Evolutionary conservation across 2,888 invertebrate genomes (phyloP).

Genomic region (Drosophila atripex): DNA sequence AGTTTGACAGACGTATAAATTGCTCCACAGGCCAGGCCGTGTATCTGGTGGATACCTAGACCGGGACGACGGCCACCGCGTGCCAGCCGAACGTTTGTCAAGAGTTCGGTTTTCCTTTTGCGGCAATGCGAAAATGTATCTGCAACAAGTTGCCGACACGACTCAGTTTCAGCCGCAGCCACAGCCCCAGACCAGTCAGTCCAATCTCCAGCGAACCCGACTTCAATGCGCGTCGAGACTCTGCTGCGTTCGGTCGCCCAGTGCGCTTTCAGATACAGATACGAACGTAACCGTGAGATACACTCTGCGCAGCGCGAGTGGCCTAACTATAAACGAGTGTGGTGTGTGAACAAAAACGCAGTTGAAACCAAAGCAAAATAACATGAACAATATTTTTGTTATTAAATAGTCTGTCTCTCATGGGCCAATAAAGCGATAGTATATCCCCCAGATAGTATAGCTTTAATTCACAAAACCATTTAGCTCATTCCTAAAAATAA

Average conservation of each 20-base stretch:
- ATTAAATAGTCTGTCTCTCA: no score
- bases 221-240: conserved; percentile 73
- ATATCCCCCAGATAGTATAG: conserved; percentile 10
- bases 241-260: conserved; percentile 74
- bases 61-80: conserved; percentile 57
- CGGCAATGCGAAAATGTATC: conserved; percentile 73
- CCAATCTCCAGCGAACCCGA: conserved; percentile 63
- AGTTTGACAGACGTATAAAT: conserved; percentile 79
- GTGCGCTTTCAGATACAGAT: conserved; percentile 45
- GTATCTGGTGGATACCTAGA: conserved; percentile 58
- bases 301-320: conserved; percentile 46
- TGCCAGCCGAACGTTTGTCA: conserved; percentile 73
- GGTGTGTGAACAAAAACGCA: conserved; percentile 16
- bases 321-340: conserved; percentile 17
- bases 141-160: conserved; percentile 77
- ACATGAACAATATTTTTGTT: no score
- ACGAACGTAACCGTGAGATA: conserved; percentile 30
- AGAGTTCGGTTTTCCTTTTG: conserved; percentile 77
- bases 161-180: conserved; percentile 4
- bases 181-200: conserved; percentile 10
- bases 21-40: conserved; percentile 57
- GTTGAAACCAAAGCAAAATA: conserved; percentile 22
- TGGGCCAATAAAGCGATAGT: conserved; percentile 12
- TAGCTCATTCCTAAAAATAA: conserved; percentile 73
- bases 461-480: conserved; percentile 29